Conservation (phyloP, 2,888 invertebrate genomes). For the Poecilus cupreus region DNA sequence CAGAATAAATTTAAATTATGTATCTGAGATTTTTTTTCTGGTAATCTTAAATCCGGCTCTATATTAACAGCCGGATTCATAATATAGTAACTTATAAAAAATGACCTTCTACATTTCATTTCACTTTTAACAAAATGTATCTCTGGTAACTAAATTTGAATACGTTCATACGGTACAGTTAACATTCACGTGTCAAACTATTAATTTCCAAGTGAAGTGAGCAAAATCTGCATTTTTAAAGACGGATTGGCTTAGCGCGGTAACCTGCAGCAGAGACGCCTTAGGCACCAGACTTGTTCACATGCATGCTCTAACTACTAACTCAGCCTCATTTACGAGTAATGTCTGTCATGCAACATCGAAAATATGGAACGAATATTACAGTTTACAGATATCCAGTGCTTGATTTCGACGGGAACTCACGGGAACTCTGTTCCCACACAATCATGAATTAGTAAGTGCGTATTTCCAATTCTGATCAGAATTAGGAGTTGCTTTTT, state of each 20-base stretch:
- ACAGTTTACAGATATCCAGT: slow-evolving; percentile 14
- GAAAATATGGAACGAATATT: slow-evolving; percentile 23
- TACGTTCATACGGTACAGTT: no score
- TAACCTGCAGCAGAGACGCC: not conserved
- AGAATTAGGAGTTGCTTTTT: no score
- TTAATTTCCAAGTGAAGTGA: slow-evolving; percentile 8
- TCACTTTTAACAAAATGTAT: not conserved
- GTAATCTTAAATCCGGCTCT: not conserved
- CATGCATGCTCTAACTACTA: slow-evolving; percentile 18
- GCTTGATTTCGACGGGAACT: slow-evolving; percentile 27
- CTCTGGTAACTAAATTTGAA: not conserved
- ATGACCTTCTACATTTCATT: not conserved
- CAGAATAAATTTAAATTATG: no score
- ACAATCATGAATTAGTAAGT: not conserved
- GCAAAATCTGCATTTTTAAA: slow-evolving; percentile 17
- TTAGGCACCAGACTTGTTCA: not conserved
- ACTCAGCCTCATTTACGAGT: slow-evolving; percentile 31
- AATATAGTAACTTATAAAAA: not conserved
- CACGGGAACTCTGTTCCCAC: slow-evolving; percentile 20
- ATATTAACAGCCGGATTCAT: not conserved
- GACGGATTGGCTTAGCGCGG: not conserved
- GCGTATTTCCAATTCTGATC: not conserved
- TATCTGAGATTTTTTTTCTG: not conserved
- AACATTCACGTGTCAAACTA: slow-evolving; percentile 1
- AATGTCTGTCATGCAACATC: slow-evolving; percentile 44